These are phyloP conservation scores for Pygocentrus nattereri DNA, from an alignment of 2,797 vertebrate genomes.

Conservation along the genomic window DNA sequence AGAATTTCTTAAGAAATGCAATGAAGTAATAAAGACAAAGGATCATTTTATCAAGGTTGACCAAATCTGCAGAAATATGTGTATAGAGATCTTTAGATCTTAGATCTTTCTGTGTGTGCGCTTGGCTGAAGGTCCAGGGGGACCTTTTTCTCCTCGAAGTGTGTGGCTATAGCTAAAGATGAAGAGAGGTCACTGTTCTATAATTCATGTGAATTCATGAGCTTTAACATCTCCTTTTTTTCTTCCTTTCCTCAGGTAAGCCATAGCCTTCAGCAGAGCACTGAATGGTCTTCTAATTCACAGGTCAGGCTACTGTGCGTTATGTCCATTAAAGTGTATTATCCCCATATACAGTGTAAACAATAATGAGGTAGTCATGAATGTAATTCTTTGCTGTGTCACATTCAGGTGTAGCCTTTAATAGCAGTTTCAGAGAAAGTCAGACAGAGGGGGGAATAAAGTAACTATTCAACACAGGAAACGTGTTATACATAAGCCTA, in stretches of 20 bases:
- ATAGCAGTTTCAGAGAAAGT: background rate
- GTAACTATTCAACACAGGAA: background rate
- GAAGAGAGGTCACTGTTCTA: conserved; percentile 39
- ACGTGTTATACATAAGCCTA: background rate
- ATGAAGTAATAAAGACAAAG: background rate
- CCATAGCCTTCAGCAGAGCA: conserved; percentile 52
- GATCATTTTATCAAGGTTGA: conserved; percentile 22
- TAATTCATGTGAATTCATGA: conserved; percentile 53
- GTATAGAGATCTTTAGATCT: background rate
- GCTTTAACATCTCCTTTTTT: conserved; percentile 54
- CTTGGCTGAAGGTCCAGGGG: background rate
- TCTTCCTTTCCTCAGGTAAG: conserved; percentile 25
- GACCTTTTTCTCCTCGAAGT: conserved; percentile 3
- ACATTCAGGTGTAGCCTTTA: background rate
- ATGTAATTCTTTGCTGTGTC: conserved; percentile 1
- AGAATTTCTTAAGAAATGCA: too few relatives aligned
- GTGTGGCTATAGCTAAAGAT: conserved; percentile 43
- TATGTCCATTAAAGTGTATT: conserved; percentile 32
- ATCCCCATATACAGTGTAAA: conserved; percentile 30
- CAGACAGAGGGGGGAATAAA: background rate
- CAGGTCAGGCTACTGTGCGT: conserved; percentile 6
- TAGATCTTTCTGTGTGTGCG: background rate
- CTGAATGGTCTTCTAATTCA: background rate
- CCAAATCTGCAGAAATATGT: background rate
- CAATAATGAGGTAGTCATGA: conserved; percentile 8